Conservation (phyloP, 2,797 vertebrate genomes). For the Schizothorax lantsangensis region DNA sequence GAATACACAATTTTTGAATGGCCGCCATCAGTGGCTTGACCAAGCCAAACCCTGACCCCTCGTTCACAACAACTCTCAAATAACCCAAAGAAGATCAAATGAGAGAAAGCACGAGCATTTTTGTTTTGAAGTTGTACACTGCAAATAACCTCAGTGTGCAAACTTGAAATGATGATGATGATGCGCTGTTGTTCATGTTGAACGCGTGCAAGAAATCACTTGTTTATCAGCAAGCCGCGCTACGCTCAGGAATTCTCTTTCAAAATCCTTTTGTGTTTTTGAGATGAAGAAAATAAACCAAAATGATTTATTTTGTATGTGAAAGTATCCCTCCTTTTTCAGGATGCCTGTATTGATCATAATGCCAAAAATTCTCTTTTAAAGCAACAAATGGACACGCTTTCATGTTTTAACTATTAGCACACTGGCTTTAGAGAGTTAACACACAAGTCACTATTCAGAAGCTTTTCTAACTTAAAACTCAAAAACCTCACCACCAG, state of each 20-base stretch:
- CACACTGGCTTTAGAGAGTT: not conserved
- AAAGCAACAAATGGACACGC: constrained; percentile 67
- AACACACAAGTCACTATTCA: not conserved
- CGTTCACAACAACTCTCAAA: not conserved
- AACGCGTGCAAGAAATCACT: constrained; percentile 52
- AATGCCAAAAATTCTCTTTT: constrained; percentile 69
- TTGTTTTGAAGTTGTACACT: not conserved
- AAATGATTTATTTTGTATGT: constrained; percentile 73
- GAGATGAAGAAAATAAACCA: constrained; percentile 67
- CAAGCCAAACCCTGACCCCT: not conserved
- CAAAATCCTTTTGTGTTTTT: constrained; percentile 65
- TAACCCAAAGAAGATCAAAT: not conserved
- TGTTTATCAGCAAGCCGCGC: constrained; percentile 58
- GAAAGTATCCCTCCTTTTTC: constrained; percentile 65
- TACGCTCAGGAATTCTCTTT: constrained; percentile 73
- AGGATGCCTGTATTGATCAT: constrained; percentile 73
- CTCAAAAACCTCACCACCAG: not conserved
- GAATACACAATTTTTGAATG: not conserved
- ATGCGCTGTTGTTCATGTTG: not conserved
- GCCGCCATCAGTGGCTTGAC: too few species aligned
- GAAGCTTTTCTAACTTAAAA: not conserved
- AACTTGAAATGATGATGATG: not conserved
- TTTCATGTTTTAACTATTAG: constrained; percentile 68
- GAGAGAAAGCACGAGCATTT: not conserved
- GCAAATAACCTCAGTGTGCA: not conserved